Evolutionary conservation across 2,888 invertebrate species (phyloP).

Genomic region (Calameuta filiformis): DNA sequence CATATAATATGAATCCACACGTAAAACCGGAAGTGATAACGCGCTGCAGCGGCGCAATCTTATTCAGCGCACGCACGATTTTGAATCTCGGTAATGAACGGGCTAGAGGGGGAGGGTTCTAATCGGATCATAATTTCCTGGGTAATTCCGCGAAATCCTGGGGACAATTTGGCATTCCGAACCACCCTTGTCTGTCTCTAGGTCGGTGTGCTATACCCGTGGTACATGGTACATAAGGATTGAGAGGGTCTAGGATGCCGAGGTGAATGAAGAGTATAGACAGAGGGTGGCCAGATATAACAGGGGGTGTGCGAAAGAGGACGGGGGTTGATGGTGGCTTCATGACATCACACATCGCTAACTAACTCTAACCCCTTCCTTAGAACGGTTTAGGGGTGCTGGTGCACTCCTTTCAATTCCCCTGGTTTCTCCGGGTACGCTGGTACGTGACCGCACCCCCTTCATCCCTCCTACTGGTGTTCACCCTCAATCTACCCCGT

Average conservation of each 20-base stretch:
- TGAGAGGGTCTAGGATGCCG: background rate
- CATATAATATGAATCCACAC: background rate
- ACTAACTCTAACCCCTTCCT: slow-evolving; percentile 48
- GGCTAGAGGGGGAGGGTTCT: slow-evolving; percentile 20
- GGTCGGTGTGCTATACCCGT: background rate
- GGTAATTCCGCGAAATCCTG: slow-evolving; percentile 45
- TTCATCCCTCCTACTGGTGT: background rate
- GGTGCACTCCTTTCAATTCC: slow-evolving; percentile 20
- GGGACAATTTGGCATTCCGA: slow-evolving; percentile 47
- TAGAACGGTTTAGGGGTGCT: slow-evolving; percentile 3
- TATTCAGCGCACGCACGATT: slow-evolving; percentile 48
- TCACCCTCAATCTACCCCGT: slow-evolving; percentile 4
- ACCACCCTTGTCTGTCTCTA: slow-evolving; percentile 14
- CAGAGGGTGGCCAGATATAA: background rate
- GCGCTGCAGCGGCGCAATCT: background rate
- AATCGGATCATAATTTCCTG: slow-evolving; percentile 52
- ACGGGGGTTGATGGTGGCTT: slow-evolving; percentile 8
- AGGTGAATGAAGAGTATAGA: background rate
- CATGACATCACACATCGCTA: slow-evolving; percentile 47
- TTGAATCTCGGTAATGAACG: slow-evolving; percentile 46
- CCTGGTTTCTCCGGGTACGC: slow-evolving; percentile 8
- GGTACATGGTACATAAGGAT: background rate
- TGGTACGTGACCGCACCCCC: slow-evolving; percentile 34
- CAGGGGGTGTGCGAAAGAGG: background rate
- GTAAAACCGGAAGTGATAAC: background rate